phyloP scores from a whole-genome alignment of 2,888 invertebrate genomes.

The Xestia ashworthii region DNA sequence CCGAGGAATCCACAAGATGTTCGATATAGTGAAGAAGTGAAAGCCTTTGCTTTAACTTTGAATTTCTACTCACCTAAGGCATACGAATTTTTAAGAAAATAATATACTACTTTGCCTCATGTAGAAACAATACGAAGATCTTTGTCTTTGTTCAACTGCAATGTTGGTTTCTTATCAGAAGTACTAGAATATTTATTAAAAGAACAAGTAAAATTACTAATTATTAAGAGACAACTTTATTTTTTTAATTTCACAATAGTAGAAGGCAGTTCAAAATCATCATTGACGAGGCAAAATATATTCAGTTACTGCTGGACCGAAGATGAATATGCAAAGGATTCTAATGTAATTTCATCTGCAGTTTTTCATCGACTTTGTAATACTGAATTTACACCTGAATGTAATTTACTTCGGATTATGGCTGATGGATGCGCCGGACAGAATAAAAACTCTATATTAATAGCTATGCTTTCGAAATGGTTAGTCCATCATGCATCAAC shows the following conservation, averaged over 20 bases:
- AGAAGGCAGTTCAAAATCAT: slow-evolving; percentile 10
- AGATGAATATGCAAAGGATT: slow-evolving; percentile 13
- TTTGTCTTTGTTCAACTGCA: too few relatives aligned
- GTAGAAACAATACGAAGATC: too few relatives aligned
- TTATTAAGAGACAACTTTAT: not conserved
- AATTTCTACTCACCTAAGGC: too few relatives aligned
- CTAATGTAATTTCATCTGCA: slow-evolving; percentile 7
- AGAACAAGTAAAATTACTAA: too few relatives aligned
- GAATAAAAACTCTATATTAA: slow-evolving; percentile 10
- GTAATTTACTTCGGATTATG: slow-evolving; percentile 20
- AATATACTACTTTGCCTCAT: too few relatives aligned
- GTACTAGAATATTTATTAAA: too few relatives aligned
- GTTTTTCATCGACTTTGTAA: slow-evolving; percentile 1
- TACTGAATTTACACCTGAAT: slow-evolving; percentile 3
- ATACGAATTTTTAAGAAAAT: too few relatives aligned
- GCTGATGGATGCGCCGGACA: slow-evolving; percentile 17
- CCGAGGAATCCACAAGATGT: too few relatives aligned
- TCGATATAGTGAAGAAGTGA: too few relatives aligned
- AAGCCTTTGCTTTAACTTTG: too few relatives aligned
- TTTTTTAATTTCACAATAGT: slow-evolving; percentile 13
- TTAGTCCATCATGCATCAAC: slow-evolving; percentile 11
- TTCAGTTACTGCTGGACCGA: slow-evolving; percentile 14
- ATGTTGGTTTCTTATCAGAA: too few relatives aligned
- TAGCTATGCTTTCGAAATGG: slow-evolving; percentile 19
- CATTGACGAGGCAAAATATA: slow-evolving; percentile 8